Conservation (phyloP, 2,113 vertebrate genomes). For the Neomonachus schauinslandi region DNA sequence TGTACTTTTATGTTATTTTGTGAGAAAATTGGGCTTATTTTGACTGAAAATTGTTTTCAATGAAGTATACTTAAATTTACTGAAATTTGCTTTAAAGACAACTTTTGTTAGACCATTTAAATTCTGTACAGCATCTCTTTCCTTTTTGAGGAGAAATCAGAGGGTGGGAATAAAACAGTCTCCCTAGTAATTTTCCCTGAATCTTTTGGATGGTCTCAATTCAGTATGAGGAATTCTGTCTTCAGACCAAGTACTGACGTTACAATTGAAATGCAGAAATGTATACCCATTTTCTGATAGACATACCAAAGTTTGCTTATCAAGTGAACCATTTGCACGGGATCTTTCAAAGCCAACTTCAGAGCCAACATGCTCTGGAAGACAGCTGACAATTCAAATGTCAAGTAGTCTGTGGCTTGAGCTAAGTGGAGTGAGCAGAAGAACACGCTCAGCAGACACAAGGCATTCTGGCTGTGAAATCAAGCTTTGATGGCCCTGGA, state of each 20-base stretch:
- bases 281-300: not conserved
- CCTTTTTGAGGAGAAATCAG: conserved; percentile 38
- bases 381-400: conserved; percentile 46
- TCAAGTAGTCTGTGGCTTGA: conserved; percentile 33
- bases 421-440: not conserved
- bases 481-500: not conserved
- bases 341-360: conserved; percentile 49
- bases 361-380: conserved; percentile 38
- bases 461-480: not conserved
- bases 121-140: conserved; percentile 41
- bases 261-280: conserved; percentile 29
- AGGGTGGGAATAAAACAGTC: conserved; percentile 17
- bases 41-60: conserved; percentile 57
- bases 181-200: conserved; percentile 38
- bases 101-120: conserved; percentile 45
- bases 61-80: conserved; percentile 54
- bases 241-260: conserved; percentile 23
- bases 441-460: not conserved
- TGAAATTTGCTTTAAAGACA: conserved; percentile 56
- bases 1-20: conserved; percentile 44
- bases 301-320: conserved; percentile 27
- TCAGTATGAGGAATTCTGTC: not conserved
- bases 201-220: conserved; percentile 39
- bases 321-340: not conserved
- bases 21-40: conserved; percentile 58